Percentiles rank a stretch among this genome's conserved stretches.
These are phyloP conservation scores for Palaemon carinicauda DNA, from an alignment of 1,140 invertebrate species.

Conservation along the genomic window DNA sequence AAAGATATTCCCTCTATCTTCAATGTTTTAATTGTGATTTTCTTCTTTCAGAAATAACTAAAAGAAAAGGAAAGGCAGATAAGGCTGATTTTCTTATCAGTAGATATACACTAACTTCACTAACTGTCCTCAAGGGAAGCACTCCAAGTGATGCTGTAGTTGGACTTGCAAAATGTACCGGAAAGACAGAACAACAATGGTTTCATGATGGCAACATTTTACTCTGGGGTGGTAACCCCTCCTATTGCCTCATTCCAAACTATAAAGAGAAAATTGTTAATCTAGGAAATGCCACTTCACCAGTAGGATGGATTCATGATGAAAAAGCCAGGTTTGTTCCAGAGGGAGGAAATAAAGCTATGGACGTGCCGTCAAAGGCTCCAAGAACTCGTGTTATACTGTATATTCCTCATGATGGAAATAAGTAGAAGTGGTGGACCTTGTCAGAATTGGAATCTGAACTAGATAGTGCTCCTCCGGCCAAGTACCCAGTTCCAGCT, in stretches of 20 bases:
- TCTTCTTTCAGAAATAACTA: too few relatives aligned
- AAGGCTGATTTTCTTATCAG: not conserved
- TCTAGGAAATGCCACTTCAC: not conserved
- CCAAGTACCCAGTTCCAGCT: not conserved
- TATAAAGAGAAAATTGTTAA: not conserved
- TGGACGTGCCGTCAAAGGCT: too few relatives aligned
- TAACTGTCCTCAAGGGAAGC: conserved; percentile 13
- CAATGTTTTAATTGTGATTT: too few relatives aligned
- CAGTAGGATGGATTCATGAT: not conserved
- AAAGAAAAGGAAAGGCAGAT: too few relatives aligned
- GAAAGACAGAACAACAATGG: not conserved
- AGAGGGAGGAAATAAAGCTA: too few relatives aligned
- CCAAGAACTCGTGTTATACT: too few relatives aligned
- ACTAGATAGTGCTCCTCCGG: not conserved
- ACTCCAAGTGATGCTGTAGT: not conserved
- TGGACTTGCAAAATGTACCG: not conserved
- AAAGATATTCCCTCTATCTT: too few relatives aligned
- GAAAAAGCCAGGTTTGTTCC: not conserved
- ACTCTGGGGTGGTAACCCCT: not conserved
- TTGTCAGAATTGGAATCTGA: not conserved
- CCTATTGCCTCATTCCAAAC: conserved; percentile 4
- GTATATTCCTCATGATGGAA: not conserved
- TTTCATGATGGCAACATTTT: not conserved
- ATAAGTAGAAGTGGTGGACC: conserved; percentile 22
- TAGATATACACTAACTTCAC: not conserved